These are phyloP conservation scores for Tonatia bakeri DNA, from an alignment of 2,113 vertebrate species.

Conservation along the genomic window DNA sequence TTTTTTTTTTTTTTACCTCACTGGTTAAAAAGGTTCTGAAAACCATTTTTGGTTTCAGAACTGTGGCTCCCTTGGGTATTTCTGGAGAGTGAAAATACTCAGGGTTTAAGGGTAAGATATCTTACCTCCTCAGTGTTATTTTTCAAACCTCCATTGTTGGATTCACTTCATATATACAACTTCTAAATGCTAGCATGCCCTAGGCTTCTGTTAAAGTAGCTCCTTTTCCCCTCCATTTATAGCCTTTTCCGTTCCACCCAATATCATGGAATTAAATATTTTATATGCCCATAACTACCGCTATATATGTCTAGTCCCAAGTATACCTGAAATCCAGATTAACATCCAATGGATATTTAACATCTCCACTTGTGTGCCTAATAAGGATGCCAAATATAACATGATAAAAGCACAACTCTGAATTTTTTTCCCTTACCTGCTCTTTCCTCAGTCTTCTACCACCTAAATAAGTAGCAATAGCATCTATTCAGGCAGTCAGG, in stretches of 20 bases:
- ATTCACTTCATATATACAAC: neutral
- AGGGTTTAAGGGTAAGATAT: neutral
- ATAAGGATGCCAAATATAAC: neutral
- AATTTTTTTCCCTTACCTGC: neutral
- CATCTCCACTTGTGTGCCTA: neutral
- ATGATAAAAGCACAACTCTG: neutral
- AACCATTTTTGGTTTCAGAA: neutral
- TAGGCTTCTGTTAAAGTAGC: neutral
- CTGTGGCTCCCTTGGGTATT: neutral
- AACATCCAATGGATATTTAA: neutral
- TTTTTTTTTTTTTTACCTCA: neutral
- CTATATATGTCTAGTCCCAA: neutral
- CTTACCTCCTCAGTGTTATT: neutral
- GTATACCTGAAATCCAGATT: neutral
- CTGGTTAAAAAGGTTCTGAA: neutral
- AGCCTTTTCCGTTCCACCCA: neutral
- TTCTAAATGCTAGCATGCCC: neutral
- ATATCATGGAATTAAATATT: neutral
- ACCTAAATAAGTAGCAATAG: neutral
- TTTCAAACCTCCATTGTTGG: neutral
- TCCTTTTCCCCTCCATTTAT: neutral
- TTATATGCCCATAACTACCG: neutral
- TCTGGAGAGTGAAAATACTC: neutral
- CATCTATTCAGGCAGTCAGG: neutral
- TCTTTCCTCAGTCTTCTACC: neutral